These are phyloP conservation scores for Coptotermes formosanus DNA, from an alignment of 1,140 invertebrate species.

Conservation along the genomic window DNA sequence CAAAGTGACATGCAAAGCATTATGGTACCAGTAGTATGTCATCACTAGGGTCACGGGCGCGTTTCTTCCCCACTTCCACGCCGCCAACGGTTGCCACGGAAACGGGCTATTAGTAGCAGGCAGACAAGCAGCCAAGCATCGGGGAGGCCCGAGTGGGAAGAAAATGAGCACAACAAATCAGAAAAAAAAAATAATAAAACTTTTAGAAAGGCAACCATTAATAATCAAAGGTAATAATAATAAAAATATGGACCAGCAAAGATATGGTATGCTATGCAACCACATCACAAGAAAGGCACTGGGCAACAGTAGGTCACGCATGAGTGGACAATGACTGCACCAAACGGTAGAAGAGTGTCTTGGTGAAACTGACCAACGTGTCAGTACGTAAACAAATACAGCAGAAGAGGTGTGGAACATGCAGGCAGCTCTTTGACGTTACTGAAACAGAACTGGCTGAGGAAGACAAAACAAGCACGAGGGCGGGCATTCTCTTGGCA, in stretches of 20 bases:
- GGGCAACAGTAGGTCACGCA: constrained; percentile 31
- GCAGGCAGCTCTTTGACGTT: constrained; percentile 38
- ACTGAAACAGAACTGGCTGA: constrained; percentile 36
- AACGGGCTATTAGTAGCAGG: constrained; percentile 55
- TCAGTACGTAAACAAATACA: constrained; percentile 33
- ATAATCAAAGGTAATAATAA: constrained; percentile 39
- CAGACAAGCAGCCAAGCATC: constrained; percentile 47
- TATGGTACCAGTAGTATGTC: constrained; percentile 89
- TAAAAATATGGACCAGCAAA: constrained; percentile 39
- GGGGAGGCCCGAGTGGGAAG: constrained; percentile 41
- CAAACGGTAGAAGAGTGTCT: constrained; percentile 34
- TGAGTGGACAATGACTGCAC: constrained; percentile 23
- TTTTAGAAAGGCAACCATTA: constrained; percentile 40
- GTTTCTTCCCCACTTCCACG: constrained; percentile 82
- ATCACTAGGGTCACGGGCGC: constrained; percentile 75
- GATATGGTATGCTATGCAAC: constrained; percentile 36
- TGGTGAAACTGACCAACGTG: constrained; percentile 30
- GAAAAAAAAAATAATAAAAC: constrained; percentile 42
- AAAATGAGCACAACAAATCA: constrained; percentile 48
- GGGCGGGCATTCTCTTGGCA: not conserved
- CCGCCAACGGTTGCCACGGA: constrained; percentile 55
- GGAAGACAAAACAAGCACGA: constrained; percentile 13
- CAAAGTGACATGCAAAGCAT: constrained; percentile 50
- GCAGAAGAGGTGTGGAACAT: constrained; percentile 36
- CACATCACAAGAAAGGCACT: constrained; percentile 36